Evolutionary conservation across 2,888 invertebrate genomes (phyloP).

Genomic region (Macroteleia sp.): DNA sequence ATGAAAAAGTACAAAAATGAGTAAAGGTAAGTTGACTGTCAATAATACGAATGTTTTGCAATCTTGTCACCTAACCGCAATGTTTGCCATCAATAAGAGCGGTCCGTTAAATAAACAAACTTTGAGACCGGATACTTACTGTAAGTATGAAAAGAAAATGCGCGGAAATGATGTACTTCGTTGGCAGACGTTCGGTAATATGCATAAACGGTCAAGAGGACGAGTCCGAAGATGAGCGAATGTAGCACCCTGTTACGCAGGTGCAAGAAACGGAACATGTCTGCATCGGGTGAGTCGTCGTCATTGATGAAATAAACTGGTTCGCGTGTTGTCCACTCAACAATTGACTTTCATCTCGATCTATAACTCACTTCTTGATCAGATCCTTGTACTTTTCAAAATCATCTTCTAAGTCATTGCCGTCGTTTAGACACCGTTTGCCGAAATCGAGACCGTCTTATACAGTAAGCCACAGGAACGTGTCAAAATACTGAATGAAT

Average conservation of each 20-base stretch:
- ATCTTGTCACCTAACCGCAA: neutral
- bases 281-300: slow-evolving; percentile 41
- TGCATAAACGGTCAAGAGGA: slow-evolving; percentile 78
- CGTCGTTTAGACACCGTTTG: neutral
- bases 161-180: slow-evolving; percentile 39
- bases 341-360: too few relatives aligned
- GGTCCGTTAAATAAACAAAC: neutral
- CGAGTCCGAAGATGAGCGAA: slow-evolving; percentile 76
- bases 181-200: slow-evolving; percentile 78
- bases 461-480: neutral
- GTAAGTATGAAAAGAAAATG: slow-evolving; percentile 51
- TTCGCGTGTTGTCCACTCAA: too few relatives aligned
- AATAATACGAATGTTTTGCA: too few relatives aligned
- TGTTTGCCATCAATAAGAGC: neutral
- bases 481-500: slow-evolving; percentile 16
- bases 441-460: neutral
- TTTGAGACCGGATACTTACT: slow-evolving; percentile 18
- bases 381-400: slow-evolving; percentile 1
- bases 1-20: too few relatives aligned
- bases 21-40: too few relatives aligned
- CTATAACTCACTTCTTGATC: slow-evolving; percentile 3
- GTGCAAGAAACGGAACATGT: slow-evolving; percentile 70
- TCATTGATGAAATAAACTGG: slow-evolving; percentile 42
- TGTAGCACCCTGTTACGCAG: slow-evolving; percentile 78
- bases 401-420: neutral